phyloP scores from a whole-genome alignment of 1,140 invertebrate genomes.

The Drosophila ficusphila region DNA sequence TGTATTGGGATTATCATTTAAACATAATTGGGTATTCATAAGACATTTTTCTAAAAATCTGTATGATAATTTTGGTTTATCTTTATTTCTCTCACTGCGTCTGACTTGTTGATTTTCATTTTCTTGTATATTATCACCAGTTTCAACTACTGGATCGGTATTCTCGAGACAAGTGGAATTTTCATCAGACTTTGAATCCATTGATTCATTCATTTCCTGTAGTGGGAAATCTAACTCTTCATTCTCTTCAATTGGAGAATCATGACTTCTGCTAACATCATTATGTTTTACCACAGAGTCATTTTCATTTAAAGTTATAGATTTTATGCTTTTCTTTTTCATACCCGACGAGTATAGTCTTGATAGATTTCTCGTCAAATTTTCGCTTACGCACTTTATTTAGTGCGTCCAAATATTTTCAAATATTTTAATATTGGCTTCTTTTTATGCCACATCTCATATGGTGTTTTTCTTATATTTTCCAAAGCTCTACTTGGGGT shows the following conservation, averaged over 20 bases:
- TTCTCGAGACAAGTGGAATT: conserved; percentile 6
- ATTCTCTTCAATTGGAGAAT: conserved; percentile 8
- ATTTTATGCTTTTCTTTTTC: conserved; percentile 39
- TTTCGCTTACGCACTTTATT: background rate
- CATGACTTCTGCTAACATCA: background rate
- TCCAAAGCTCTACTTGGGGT: background rate
- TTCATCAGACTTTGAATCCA: conserved; percentile 9
- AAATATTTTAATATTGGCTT: background rate
- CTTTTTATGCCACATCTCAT: background rate
- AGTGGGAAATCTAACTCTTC: conserved; percentile 9
- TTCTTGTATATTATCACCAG: background rate
- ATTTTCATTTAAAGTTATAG: conserved; percentile 46
- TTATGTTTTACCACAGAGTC: conserved; percentile 14
- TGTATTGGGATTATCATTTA: background rate
- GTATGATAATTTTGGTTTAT: conserved; percentile 4
- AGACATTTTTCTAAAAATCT: background rate
- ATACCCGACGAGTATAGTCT: background rate
- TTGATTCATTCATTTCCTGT: background rate
- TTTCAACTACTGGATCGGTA: conserved; percentile 14
- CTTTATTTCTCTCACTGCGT: conserved; percentile 13
- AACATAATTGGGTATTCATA: background rate
- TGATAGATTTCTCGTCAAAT: background rate
- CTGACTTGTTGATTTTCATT: background rate
- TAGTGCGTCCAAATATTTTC: background rate
- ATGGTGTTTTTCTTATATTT: background rate